Evolutionary conservation across 1,140 invertebrate genomes (phyloP).

Genomic region (Saccostrea cuccullata): DNA sequence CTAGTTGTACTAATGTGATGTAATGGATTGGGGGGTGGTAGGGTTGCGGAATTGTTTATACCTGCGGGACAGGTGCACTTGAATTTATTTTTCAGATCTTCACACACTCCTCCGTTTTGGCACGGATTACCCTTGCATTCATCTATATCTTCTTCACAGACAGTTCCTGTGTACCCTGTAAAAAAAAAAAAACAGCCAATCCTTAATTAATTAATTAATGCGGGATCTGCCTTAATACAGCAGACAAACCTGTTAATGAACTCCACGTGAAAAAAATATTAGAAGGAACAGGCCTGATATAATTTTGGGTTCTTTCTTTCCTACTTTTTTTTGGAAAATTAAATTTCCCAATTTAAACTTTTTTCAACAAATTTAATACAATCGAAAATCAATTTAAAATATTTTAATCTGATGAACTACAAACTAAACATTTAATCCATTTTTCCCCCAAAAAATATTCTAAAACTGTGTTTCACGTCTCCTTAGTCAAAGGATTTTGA

Average conservation of each 20-base stretch:
- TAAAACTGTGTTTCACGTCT: neutral
- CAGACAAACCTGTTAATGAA: neutral
- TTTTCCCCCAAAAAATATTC: neutral
- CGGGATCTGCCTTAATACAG: neutral
- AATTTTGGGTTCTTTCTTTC: neutral
- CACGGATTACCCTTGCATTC: slow-evolving; percentile 92
- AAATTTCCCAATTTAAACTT: neutral
- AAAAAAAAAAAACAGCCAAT: neutral
- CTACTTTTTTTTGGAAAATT: neutral
- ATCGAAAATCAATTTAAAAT: too few relatives aligned
- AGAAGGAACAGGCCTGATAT: neutral
- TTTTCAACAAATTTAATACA: neutral
- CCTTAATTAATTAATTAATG: neutral
- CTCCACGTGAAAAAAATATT: neutral
- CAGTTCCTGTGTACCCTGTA: slow-evolving; percentile 84
- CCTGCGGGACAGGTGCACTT: slow-evolving; percentile 83
- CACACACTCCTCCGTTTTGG: slow-evolving; percentile 94
- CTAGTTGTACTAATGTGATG: too few relatives aligned
- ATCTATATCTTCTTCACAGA: slow-evolving; percentile 95
- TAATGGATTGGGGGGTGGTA: neutral
- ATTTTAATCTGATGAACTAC: neutral
- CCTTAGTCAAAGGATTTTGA: neutral
- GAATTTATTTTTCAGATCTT: slow-evolving; percentile 93
- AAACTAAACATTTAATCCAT: neutral
- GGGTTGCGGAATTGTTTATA: slow-evolving; percentile 13